Evolutionary conservation across 1,140 invertebrate species (phyloP), one percentile per base, ranked within the genome.

Genomic region (Saccostrea glomerata): DNA sequence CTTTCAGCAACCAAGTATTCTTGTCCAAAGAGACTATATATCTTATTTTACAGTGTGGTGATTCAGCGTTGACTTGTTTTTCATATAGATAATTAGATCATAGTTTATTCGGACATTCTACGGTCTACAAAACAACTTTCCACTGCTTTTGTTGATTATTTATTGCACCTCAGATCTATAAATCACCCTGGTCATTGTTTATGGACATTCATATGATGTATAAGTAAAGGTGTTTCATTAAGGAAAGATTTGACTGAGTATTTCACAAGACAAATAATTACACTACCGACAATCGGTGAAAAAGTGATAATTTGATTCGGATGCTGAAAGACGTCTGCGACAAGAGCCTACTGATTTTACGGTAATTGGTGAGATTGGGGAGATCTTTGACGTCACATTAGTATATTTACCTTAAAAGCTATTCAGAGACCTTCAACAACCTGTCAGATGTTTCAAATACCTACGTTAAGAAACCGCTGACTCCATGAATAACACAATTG

Each of bases 221-320:
- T 77, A 40, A 30, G 70, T 36, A 25, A 77, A 36, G 30, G 70
- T 77, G 70, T 77, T 77, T 77, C 70, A 77, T 77, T 77, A 77
- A 77, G 70, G 70, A 77, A 77, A 77, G 70, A 77, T 77, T 77
- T 77, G 70, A 36, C 70, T 1, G 70, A 77, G 70, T 77, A 25
- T 77, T 30, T 77, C 70, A 77, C 70, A 77, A 77, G 70, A 77
- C 70, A 77, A 30, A 30, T 77, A 77, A 77, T 77, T 77, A 77
- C 70, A 30, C 25, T 36, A 30, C 23, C 25, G 70, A 77, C 25
- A 77, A 30, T 77, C 25, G 70, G 25, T 77, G 70, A 77, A 77
- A 25, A 77, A 77, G 70, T 77, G 70, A 77, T 77, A 77, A 77
- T 77, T 77, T 77, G 70, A 77, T 77, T 77, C 70, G 70, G 70